phyloP scores from a whole-genome alignment of 2,888 invertebrate genomes.

The Melanostoma mellinum region DNA sequence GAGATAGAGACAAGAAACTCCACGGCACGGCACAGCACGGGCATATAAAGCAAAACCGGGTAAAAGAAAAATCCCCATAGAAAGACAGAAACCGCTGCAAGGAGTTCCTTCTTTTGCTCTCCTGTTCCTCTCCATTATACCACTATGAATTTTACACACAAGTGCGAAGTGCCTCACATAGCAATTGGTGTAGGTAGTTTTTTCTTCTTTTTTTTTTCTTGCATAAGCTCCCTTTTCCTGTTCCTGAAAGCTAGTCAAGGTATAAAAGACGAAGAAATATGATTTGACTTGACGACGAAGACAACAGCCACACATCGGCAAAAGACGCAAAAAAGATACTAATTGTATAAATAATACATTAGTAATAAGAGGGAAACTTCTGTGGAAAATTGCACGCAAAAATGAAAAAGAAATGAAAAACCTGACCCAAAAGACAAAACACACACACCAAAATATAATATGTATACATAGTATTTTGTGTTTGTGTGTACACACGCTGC shows the following conservation, averaged over 20 bases:
- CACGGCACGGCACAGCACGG: not conserved
- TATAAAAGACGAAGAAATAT: not conserved
- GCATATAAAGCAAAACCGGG: constrained; percentile 37
- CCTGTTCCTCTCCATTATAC: not conserved
- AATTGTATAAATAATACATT: constrained; percentile 26
- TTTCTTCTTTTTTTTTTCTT: constrained; percentile 2
- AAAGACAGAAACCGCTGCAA: constrained; percentile 5
- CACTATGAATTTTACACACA: not conserved
- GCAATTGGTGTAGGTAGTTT: not conserved
- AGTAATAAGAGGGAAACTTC: constrained; percentile 33
- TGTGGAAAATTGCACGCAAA: constrained; percentile 48
- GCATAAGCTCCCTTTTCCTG: constrained; percentile 4
- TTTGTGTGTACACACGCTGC: constrained; percentile 56
- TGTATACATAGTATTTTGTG: constrained; percentile 45
- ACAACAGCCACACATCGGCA: constrained; percentile 19
- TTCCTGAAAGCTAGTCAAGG: not conserved
- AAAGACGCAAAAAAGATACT: too few species aligned
- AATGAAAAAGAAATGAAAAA: constrained; percentile 12
- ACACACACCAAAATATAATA: not conserved
- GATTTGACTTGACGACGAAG: constrained; percentile 2
- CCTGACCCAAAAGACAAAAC: constrained; percentile 16
- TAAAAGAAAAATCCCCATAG: constrained; percentile 33
- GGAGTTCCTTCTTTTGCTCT: constrained; percentile 6
- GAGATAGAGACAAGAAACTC: constrained; percentile 47
- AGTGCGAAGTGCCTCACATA: not conserved